Conservation (phyloP, 2,113 vertebrate species). For the Rhinolophus sinicus region DNA sequence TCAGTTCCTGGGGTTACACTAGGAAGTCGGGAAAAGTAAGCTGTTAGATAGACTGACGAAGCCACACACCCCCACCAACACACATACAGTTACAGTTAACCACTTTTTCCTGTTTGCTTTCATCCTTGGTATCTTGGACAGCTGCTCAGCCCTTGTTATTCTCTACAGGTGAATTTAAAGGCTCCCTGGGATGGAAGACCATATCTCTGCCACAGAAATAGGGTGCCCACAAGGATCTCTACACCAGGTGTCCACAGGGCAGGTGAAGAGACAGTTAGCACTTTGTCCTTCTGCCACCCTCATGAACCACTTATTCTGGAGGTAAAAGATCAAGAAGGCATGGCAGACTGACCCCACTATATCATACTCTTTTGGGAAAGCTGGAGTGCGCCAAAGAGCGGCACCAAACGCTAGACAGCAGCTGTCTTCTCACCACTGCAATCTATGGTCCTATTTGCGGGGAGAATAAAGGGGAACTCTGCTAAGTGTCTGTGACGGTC, state of each 20-base stretch:
- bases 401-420: background rate
- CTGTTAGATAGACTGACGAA: background rate
- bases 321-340: background rate
- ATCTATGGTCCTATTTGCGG: background rate
- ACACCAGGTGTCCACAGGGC: fast-evolving
- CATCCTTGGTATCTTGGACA: background rate
- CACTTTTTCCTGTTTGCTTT: background rate
- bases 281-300: background rate
- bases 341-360: background rate
- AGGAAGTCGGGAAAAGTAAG: background rate
- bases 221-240: background rate
- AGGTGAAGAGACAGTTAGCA: background rate
- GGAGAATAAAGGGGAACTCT: background rate
- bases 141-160: background rate
- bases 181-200: background rate
- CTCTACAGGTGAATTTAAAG: background rate
- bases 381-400: background rate
- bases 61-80: background rate
- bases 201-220: background rate
- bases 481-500: background rate
- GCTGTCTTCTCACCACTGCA: background rate
- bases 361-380: background rate
- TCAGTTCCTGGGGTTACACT: background rate
- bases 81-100: background rate
- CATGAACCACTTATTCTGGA: background rate